These are phyloP conservation scores for Heliothis peltigera DNA, from an alignment of 2,888 invertebrate genomes.

Conservation along the genomic window DNA sequence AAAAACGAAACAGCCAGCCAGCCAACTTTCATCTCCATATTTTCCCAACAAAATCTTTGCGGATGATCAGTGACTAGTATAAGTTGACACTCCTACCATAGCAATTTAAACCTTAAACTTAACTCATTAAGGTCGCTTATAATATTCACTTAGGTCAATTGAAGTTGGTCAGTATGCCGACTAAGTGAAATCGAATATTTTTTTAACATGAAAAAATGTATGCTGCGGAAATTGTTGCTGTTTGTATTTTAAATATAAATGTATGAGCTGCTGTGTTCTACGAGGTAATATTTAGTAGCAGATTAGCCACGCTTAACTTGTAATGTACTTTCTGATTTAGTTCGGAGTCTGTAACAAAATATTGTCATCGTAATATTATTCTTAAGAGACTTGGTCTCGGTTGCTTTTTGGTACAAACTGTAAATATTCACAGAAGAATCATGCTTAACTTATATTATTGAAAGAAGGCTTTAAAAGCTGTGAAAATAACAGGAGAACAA, in stretches of 20 bases:
- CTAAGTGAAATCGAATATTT: constrained; percentile 70
- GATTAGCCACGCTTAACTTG: constrained; percentile 19
- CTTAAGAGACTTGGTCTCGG: too few relatives aligned
- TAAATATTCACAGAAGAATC: too few relatives aligned
- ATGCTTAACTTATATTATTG: too few relatives aligned
- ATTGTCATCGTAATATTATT: background rate
- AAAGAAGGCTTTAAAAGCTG: too few relatives aligned
- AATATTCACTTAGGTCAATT: constrained; percentile 4
- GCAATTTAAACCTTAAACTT: background rate
- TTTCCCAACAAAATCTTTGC: constrained; percentile 68
- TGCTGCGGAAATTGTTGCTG: constrained; percentile 38
- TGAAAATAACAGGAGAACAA: too few relatives aligned
- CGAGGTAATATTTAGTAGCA: constrained; percentile 12
- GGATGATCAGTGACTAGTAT: constrained; percentile 60
- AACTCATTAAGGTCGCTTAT: background rate
- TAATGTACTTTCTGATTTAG: constrained; percentile 14
- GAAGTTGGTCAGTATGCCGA: constrained; percentile 42
- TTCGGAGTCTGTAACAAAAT: background rate
- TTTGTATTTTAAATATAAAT: constrained; percentile 54
- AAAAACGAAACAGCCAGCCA: constrained; percentile 69
- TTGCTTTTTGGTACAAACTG: too few relatives aligned
- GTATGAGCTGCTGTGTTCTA: constrained; percentile 23
- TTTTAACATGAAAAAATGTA: constrained; percentile 61
- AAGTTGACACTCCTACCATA: constrained; percentile 19
- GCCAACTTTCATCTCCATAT: constrained; percentile 75